Evolutionary conservation across 2,888 invertebrate genomes (phyloP), one percentile per base, ranked within the genome.

Genomic region (Pyrgus malvae): DNA sequence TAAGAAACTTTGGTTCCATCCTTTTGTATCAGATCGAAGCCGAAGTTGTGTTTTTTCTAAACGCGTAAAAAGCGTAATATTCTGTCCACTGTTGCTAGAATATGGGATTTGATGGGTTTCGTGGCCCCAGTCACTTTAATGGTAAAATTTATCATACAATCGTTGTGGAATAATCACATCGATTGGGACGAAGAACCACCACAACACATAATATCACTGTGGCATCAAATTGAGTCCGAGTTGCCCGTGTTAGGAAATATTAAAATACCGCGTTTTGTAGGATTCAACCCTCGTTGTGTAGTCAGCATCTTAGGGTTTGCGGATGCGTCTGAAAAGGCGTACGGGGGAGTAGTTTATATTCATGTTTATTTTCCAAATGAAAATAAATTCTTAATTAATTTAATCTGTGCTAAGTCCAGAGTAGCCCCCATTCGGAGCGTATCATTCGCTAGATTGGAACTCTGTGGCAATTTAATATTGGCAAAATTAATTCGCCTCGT

Each of bases 1-100:
- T 40, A 40, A 54, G 46, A 48, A 48, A 40, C 46, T 54, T 54
- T 40, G 54, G 54, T 6, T 8, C n/a, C n/a, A n/a, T 46, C 3
- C 46, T 29, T 31, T 54, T 46, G 46, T 3, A 23, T n/a, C 40
- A n/a, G n/a, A n/a, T n/a, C n/a, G n/a, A 29, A 16, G 14, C 23
- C 2, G 40, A 46, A 8, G 46, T 46, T 14, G 25, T 11, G 0
- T 54, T 54, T 27, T 19, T 40, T 7, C 1, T 25, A 27, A 6
- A 29, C 16, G 16, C 38, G 48, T n/a, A 38, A 37, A 2, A 48
- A 48, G 16, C 23, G 48, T 6, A 38, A 17, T 16, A 48, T 48
- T 27, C 27, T 38, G 8, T 48, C 48, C 7, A 27, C 29, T 7
- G 14, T 48, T 17, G 48, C 48, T 3, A 25, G 48, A n/a, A 9